These are phyloP conservation scores for Pseudoips prasinana DNA, from an alignment of 2,888 invertebrate species.

Conservation along the genomic window DNA sequence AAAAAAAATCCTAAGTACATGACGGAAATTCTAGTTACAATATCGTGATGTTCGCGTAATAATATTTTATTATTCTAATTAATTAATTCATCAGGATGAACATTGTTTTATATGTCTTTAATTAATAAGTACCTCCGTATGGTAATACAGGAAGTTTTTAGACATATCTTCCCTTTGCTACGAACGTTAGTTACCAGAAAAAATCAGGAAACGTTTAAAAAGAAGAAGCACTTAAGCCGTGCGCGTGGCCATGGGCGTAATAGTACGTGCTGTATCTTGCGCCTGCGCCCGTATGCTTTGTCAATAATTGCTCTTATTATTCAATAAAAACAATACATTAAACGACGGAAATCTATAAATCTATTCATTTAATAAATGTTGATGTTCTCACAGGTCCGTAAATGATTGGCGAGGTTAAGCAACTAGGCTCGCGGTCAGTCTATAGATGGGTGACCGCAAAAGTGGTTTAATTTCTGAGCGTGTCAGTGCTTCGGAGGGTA, in stretches of 20 bases:
- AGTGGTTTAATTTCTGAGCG: too few relatives aligned
- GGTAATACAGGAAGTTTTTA: slow-evolving; percentile 31
- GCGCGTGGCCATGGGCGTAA: slow-evolving; percentile 53
- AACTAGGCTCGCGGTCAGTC: too few relatives aligned
- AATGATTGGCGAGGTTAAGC: too few relatives aligned
- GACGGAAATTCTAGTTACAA: too few relatives aligned
- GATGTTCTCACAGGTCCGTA: too few relatives aligned
- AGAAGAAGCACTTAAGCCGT: slow-evolving; percentile 52
- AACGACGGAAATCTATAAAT: slow-evolving; percentile 13
- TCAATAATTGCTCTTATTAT: slow-evolving; percentile 37
- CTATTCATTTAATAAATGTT: too few relatives aligned
- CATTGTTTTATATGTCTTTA: slow-evolving; percentile 15
- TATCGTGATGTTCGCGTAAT: background rate
- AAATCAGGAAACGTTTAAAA: slow-evolving; percentile 44
- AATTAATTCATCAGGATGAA: slow-evolving; percentile 18
- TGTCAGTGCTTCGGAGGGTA: too few relatives aligned
- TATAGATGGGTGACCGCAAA: too few relatives aligned
- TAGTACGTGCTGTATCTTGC: slow-evolving; percentile 45
- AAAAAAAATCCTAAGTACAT: too few relatives aligned
- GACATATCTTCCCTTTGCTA: slow-evolving; percentile 27
- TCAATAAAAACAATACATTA: slow-evolving; percentile 18
- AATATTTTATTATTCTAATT: slow-evolving; percentile 10
- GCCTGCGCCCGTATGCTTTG: slow-evolving; percentile 14
- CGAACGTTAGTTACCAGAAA: slow-evolving; percentile 17
- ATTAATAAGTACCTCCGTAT: slow-evolving; percentile 21